Evolutionary conservation across 2,888 invertebrate species (phyloP).

Genomic region (Tortricodes alternella): DNA sequence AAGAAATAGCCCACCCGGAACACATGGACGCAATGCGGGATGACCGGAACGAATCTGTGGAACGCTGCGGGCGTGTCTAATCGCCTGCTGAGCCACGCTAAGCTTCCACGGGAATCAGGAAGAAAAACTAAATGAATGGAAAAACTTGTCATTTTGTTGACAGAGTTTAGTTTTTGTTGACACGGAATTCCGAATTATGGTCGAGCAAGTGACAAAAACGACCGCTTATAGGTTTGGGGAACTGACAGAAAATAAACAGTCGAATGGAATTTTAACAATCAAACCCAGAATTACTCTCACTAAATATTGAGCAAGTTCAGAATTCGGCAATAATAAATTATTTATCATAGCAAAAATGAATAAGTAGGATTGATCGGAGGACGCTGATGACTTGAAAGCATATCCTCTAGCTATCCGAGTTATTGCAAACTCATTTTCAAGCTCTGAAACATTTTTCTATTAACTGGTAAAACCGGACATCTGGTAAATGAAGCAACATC

Average conservation of each 20-base stretch:
- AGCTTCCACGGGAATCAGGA: slow-evolving; percentile 17
- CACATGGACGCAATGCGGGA: slow-evolving; percentile 9
- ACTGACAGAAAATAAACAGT: too few relatives aligned
- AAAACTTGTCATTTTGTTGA: slow-evolving; percentile 2
- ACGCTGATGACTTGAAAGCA: too few relatives aligned
- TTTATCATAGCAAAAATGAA: too few relatives aligned
- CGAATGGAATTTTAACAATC: too few relatives aligned
- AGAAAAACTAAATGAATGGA: slow-evolving; percentile 19
- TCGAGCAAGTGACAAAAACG: too few relatives aligned
- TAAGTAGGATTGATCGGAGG: too few relatives aligned
- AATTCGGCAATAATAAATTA: too few relatives aligned
- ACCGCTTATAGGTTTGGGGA: too few relatives aligned
- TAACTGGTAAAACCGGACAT: not conserved
- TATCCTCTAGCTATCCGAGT: too few relatives aligned
- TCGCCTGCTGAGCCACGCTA: not conserved
- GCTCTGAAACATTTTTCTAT: not conserved
- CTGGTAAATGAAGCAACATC: slow-evolving; percentile 8
- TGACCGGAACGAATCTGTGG: slow-evolving; percentile 21
- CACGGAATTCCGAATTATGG: not conserved
- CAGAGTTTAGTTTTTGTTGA: slow-evolving; percentile 6
- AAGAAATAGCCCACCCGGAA: slow-evolving; percentile 21
- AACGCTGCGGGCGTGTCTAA: slow-evolving; percentile 23
- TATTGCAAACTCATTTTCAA: too few relatives aligned
- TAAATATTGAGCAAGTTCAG: too few relatives aligned
- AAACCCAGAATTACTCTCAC: too few relatives aligned